These are phyloP conservation scores for Dasypus novemcinctus DNA, from an alignment of 2,113 vertebrate genomes.

Conservation along the genomic window DNA sequence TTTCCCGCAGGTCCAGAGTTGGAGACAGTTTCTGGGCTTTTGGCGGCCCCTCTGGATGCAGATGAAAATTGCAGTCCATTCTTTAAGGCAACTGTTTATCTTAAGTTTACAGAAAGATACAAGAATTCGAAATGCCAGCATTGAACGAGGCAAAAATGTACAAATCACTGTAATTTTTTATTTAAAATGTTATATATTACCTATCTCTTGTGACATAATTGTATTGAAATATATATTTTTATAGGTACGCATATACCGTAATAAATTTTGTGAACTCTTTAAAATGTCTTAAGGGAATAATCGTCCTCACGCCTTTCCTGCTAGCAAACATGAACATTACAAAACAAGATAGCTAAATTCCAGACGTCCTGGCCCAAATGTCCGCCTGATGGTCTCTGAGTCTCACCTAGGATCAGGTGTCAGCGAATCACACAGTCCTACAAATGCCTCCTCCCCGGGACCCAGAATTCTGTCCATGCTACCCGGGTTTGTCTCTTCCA, in stretches of 20 bases:
- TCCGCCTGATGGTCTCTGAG: background rate
- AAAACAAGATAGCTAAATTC: background rate
- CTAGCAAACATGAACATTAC: background rate
- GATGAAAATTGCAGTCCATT: conserved; percentile 49
- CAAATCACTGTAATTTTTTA: background rate
- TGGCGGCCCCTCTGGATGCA: conserved; percentile 89
- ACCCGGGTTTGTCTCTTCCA: background rate
- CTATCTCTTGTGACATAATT: background rate
- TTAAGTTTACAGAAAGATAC: conserved; percentile 28
- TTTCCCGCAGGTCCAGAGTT: background rate
- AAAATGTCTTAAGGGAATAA: background rate
- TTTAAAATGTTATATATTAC: background rate
- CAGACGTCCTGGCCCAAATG: background rate
- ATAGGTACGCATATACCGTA: background rate
- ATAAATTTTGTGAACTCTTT: conserved; percentile 28
- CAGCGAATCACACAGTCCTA: background rate
- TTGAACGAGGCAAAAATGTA: background rate
- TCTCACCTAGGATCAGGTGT: background rate
- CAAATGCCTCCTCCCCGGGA: background rate
- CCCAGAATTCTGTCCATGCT: background rate
- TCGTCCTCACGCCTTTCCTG: background rate
- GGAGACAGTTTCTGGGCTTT: conserved; percentile 85
- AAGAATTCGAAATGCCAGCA: background rate
- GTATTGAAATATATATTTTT: background rate
- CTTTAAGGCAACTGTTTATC: conserved; percentile 11